Percentiles rank a stretch among this genome's conserved stretches.
These are phyloP conservation scores for Melanotaenia boesemani DNA, from an alignment of 2,797 vertebrate species.

Conservation along the genomic window DNA sequence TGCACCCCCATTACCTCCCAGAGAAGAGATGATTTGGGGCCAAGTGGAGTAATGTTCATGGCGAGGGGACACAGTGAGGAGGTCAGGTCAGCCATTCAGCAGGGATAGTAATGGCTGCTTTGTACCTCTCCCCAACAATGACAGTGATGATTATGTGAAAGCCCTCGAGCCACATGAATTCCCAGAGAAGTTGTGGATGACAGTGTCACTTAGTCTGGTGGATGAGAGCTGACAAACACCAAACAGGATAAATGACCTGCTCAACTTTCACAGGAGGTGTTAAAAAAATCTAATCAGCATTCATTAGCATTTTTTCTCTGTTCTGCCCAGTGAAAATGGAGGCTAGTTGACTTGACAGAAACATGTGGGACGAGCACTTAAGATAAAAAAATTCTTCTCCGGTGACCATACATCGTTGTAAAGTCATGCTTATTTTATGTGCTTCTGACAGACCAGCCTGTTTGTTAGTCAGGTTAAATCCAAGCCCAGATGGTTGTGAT, in stretches of 20 bases:
- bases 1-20: slow-evolving; percentile 32
- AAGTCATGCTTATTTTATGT: neutral
- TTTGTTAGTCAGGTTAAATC: neutral
- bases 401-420: neutral
- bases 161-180: slow-evolving; percentile 44
- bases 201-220: slow-evolving; percentile 37
- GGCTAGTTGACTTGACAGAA: too few species aligned
- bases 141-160: slow-evolving; percentile 63
- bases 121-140: slow-evolving; percentile 54
- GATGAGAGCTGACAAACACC: slow-evolving; percentile 46
- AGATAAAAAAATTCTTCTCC: too few species aligned
- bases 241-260: slow-evolving; percentile 49
- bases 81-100: slow-evolving; percentile 65
- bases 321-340: neutral
- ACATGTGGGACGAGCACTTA: neutral
- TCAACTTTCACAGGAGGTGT: slow-evolving; percentile 25
- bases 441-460: neutral
- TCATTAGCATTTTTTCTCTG: neutral
- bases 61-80: slow-evolving; percentile 42
- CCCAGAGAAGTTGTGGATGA: slow-evolving; percentile 35
- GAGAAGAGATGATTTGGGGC: slow-evolving; percentile 32
- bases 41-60: slow-evolving; percentile 47
- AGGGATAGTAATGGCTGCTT: slow-evolving; percentile 58
- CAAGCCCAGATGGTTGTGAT: neutral
- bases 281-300: slow-evolving; percentile 12